Conservation (phyloP, 2,113 vertebrate species). For the Ammodytes dubius region DNA sequence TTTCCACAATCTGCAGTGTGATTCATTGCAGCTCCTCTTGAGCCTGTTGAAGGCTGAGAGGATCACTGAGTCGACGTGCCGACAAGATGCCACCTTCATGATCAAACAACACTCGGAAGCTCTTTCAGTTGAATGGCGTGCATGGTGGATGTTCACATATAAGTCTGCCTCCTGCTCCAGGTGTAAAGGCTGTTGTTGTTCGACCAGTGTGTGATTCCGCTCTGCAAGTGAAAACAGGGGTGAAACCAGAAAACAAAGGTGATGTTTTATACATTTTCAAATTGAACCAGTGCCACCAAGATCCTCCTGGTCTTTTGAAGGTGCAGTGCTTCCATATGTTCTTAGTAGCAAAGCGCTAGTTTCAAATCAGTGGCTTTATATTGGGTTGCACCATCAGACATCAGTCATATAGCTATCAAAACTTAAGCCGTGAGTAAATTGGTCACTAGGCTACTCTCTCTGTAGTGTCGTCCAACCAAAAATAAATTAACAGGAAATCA, state of each 20-base stretch:
- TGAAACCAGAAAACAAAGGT: background rate
- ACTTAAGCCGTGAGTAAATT: too few species aligned
- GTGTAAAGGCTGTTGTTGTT: background rate
- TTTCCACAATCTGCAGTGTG: background rate
- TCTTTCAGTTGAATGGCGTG: constrained; percentile 15
- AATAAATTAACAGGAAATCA: too few species aligned
- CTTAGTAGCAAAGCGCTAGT: too few species aligned
- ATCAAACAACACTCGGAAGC: constrained; percentile 14
- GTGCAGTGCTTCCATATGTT: too few species aligned
- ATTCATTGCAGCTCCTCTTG: background rate
- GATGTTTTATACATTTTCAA: background rate
- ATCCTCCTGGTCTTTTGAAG: too few species aligned
- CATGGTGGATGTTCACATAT: background rate
- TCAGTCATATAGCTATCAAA: too few species aligned
- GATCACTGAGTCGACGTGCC: constrained; percentile 9
- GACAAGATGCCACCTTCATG: constrained; percentile 16
- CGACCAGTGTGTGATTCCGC: background rate
- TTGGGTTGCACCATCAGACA: too few species aligned
- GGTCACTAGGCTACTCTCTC: too few species aligned
- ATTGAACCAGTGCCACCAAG: background rate
- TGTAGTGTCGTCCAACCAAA: too few species aligned
- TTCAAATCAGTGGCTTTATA: too few species aligned
- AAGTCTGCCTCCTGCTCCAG: constrained; percentile 2
- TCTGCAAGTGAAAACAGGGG: background rate
- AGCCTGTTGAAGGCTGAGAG: constrained; percentile 1